Evolutionary conservation across 2,797 vertebrate species (phyloP), one percentile per base, ranked within the genome.

Genomic region (Molothrus ater): DNA sequence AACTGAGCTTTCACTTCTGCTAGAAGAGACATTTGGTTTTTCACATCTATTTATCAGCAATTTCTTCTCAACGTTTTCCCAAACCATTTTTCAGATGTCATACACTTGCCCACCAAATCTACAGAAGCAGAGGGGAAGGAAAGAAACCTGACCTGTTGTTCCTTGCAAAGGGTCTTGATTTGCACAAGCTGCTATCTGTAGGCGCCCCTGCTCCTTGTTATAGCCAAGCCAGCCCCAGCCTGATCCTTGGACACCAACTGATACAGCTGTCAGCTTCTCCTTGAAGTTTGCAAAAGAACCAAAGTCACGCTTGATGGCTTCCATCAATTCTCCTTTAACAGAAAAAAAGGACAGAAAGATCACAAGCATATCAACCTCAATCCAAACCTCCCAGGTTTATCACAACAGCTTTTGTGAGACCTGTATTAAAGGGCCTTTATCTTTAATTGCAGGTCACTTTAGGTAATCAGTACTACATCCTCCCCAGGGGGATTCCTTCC

Each of bases 191-290:
- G 98, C 98, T 61, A 99, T 97, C 73, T 98, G 98, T 47, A 99
- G 97, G 86, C 96, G 98, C 9, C 98, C 98, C 21, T 96, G 98
- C 26, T 99, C 99, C 95, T 99, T 99, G 32, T 98, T 98, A 47
- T 98, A 99, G 71, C 99, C 99, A n/a, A 99, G 98, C 99, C 99
- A 99, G 12, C 99, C 99, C 99, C 99, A 99, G 74, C 99, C 99
- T 8, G 99, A 99, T 66, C 99, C 99, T 85, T 99, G 99, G 79
- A 99, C 99, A 6, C 99, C 99, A 86, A 99, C 98, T 5, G 99
- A 98, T 13, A 98, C 97, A 5, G 98, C 96, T 21, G 99, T 98
- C 98, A 99, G 97, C 97, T 97, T 99, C 94, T 99, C 99, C 97
- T 99, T 99, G 97, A 99, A 98, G 91, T 98, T 99, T 66, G 98